Conservation (phyloP, 2,888 invertebrate species). For the Nomada ferruginata region DNA sequence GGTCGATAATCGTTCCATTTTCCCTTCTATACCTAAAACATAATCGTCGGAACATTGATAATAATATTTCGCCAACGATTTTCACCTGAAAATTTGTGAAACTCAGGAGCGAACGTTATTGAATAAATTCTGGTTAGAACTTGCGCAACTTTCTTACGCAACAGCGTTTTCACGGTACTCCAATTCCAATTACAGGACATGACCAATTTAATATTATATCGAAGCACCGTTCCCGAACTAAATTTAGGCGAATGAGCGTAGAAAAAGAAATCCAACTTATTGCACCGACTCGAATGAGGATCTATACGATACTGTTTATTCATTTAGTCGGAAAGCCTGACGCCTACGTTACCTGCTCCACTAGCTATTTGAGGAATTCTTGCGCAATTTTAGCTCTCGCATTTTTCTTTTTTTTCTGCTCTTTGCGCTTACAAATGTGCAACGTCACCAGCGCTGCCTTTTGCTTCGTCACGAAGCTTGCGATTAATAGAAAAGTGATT, state of each 20-base stretch:
- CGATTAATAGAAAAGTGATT: slow-evolving; percentile 2
- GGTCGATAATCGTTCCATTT: slow-evolving; percentile 83
- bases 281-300: slow-evolving; percentile 40
- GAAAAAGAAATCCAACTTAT: slow-evolving; percentile 22
- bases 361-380: slow-evolving; percentile 76
- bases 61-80: too few relatives aligned
- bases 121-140: not conserved
- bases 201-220: not conserved
- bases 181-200: slow-evolving; percentile 52
- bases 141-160: slow-evolving; percentile 47
- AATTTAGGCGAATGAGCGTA: not conserved
- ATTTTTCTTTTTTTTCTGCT: slow-evolving; percentile 43
- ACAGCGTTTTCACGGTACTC: slow-evolving; percentile 47
- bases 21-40: slow-evolving; percentile 80
- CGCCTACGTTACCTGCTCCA: slow-evolving; percentile 74
- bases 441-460: slow-evolving; percentile 18
- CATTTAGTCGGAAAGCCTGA: slow-evolving; percentile 63
- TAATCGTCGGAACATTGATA: not conserved
- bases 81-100: not conserved
- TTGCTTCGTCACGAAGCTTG: not conserved
- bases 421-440: slow-evolving; percentile 52
- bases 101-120: not conserved
- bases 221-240: not conserved
- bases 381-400: slow-evolving; percentile 75
- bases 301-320: slow-evolving; percentile 67